phyloP scores from a whole-genome alignment of 2,797 vertebrate species.

The Menidia menidia region DNA sequence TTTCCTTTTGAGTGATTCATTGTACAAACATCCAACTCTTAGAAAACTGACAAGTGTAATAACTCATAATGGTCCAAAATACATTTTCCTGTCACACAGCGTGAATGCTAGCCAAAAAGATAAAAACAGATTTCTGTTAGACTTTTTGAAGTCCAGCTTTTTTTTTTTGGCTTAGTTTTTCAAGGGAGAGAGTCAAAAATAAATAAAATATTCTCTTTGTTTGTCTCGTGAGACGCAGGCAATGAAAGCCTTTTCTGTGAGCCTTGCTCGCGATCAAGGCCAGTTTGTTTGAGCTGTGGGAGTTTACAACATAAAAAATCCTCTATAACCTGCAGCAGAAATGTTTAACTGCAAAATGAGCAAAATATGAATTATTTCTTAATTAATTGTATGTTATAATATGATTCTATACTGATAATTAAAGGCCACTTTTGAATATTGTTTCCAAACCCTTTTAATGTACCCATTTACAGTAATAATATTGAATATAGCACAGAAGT shows the following conservation, averaged over 20 bases:
- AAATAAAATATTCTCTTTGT: background rate
- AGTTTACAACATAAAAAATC: background rate
- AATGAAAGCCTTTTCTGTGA: background rate
- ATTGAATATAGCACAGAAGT: too few relatives aligned
- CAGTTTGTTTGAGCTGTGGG: background rate
- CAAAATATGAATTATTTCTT: too few relatives aligned
- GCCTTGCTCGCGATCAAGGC: background rate
- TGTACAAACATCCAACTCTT: too few relatives aligned
- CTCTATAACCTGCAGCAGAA: background rate
- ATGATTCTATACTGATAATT: too few relatives aligned
- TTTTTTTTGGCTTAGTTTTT: background rate
- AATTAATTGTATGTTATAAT: too few relatives aligned
- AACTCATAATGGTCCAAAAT: background rate
- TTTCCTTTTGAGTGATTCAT: too few relatives aligned
- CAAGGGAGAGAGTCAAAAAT: background rate
- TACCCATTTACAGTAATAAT: too few relatives aligned
- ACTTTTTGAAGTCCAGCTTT: background rate
- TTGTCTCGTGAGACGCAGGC: background rate
- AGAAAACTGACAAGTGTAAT: too few relatives aligned
- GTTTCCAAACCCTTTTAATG: too few relatives aligned
- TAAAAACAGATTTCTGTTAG: background rate
- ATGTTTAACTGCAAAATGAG: too few relatives aligned
- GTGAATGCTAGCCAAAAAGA: background rate
- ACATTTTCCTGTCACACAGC: background rate
- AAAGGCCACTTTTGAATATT: too few relatives aligned